Evolutionary conservation across 2,113 vertebrate species (phyloP).

Genomic region (Myotis lucifugus): DNA sequence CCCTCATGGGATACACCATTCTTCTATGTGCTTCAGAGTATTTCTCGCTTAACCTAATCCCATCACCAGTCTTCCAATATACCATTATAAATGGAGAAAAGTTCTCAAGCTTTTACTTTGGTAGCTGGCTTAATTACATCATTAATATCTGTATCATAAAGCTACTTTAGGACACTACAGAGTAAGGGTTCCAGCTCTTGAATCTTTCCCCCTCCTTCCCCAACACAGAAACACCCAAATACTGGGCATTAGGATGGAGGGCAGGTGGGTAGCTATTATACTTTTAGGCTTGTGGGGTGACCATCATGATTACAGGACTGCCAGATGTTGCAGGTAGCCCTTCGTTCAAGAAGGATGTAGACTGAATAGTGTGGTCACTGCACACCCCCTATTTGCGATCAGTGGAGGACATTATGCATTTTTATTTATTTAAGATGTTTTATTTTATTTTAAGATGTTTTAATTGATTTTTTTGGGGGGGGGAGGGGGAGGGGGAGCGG

Average conservation of each 20-base stretch:
- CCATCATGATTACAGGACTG: not conserved
- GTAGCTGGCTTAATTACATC: not conserved
- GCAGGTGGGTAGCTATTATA: not conserved
- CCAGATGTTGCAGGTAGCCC: not conserved
- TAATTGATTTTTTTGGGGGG: not conserved
- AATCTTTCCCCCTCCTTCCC: not conserved
- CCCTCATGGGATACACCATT: not conserved
- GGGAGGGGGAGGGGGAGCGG: not conserved
- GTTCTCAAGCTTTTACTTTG: constrained; percentile 39
- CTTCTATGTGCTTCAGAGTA: not conserved
- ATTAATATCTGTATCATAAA: not conserved
- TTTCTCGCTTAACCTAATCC: not conserved
- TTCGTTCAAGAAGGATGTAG: not conserved
- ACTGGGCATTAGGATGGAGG: not conserved
- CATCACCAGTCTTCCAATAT: not conserved
- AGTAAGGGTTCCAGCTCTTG: not conserved
- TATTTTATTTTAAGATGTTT: not conserved
- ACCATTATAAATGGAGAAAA: not conserved
- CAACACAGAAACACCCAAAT: not conserved
- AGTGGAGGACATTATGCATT: not conserved
- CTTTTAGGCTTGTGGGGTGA: not conserved
- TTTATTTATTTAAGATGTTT: not conserved
- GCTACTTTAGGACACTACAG: not conserved
- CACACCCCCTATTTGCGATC: not conserved
- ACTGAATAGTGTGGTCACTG: not conserved